Evolutionary conservation across 2,888 invertebrate species (phyloP).

Genomic region (Ischnus inquisitorius): DNA sequence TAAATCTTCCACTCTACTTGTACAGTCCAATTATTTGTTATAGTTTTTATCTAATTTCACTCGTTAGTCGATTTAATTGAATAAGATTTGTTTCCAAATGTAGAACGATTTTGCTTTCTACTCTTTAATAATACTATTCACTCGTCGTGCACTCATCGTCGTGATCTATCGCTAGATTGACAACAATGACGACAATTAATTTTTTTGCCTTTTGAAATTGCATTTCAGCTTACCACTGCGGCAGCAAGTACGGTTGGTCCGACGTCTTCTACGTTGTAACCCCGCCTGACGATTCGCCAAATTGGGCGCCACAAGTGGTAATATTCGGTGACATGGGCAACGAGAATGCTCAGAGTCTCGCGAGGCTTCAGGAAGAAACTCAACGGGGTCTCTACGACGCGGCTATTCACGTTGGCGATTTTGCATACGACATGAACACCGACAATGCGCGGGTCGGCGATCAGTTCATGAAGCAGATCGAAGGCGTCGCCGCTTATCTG

Average conservation of each 20-base stretch:
- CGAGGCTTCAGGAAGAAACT: constrained; percentile 93
- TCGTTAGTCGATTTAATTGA: no score
- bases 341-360: constrained; percentile 95
- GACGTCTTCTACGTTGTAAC: constrained; percentile 92
- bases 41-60: no score
- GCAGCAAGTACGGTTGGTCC: constrained; percentile 94
- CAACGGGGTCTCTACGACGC: constrained; percentile 93
- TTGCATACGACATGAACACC: constrained; percentile 97
- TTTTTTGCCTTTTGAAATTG: no score
- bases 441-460: constrained; percentile 94
- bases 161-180: no score
- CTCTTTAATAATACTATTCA: no score
- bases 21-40: no score
- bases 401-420: constrained; percentile 96
- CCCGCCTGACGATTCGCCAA: constrained; percentile 87
- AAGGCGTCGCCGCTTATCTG: constrained; percentile 94
- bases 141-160: no score
- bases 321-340: constrained; percentile 98
- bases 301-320: constrained; percentile 93
- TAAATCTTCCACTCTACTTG: no score
- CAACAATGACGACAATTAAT: no score
- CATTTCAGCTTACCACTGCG: constrained; percentile 91
- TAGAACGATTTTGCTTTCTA: no score
- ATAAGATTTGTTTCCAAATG: no score
- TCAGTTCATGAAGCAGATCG: constrained; percentile 96